Evolutionary conservation across 2,888 invertebrate species (phyloP), one percentile per base, ranked within the genome.

Genomic region (Apantesis nais): DNA sequence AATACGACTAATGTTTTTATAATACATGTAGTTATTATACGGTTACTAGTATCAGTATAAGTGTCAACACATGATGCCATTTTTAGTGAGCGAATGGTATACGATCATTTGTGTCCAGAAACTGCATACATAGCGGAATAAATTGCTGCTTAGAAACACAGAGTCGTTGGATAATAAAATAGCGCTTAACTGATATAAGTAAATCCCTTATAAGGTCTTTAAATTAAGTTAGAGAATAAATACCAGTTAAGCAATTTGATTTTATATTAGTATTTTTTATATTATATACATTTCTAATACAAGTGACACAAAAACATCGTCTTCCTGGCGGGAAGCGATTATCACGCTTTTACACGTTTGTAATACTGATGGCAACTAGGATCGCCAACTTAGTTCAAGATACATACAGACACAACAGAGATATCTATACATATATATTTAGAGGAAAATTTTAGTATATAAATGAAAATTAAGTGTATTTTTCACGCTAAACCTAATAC

Each of bases 41-140:
- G 39, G 48, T 66, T 34, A 39, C 29, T 70, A 65, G 65, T 60
- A 52, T 29, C 64, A 70, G 37, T 19, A 58, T 31, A 61, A 48
- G 37, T 70, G 52, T 70, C 58, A 63, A 62, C 58, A 63, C 44
- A 70, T 39, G 39, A 55, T 37, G 58, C 70, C 55, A 58, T 71
- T 66, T 64, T 66, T 66, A 61, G 62, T 31, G 12, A 34, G n/a
- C 58, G 34, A 62, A 34, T 55, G 31, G 16, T n/a, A 29, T 37
- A 25, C 39, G n/a, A 19, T 29, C 67, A 67, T 48, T 8, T 29
- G 14, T n/a, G 34, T 60, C n/a, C 19, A 16, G 37, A 39, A 62
- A 67, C 25, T 52, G 48, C 48, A 41, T 7, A 29, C 11, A 31
- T 37, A 52, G 34, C 52, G 62, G 34, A 62, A 37, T 44, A 61